Conservation (phyloP, 2,113 vertebrate genomes). For the Cyanistes caeruleus region DNA sequence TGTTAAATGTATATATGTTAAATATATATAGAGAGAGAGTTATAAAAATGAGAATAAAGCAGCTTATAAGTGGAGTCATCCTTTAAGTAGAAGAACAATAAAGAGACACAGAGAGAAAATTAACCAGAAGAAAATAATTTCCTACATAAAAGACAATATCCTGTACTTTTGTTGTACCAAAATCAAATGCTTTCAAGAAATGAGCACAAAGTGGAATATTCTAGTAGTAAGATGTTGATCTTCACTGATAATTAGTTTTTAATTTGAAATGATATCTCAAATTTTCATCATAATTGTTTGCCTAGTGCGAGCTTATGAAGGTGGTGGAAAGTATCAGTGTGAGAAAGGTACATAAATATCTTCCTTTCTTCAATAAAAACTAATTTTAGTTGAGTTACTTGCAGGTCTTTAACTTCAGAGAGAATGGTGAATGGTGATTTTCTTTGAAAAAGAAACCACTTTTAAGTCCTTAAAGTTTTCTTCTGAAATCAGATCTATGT, state of each 20-base stretch:
- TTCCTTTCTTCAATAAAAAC: not conserved
- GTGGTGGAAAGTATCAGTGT: not conserved
- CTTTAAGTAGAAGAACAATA: not conserved
- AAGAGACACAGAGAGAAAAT: not conserved
- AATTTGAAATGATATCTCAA: constrained; percentile 25
- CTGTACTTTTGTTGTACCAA: not conserved
- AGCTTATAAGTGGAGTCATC: not conserved
- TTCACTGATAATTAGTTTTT: constrained; percentile 26
- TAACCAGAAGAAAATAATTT: not conserved
- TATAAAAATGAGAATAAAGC: not conserved
- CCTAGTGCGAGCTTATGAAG: not conserved
- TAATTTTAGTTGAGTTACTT: not conserved
- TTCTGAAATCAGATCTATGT: not conserved
- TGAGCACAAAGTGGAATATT: not conserved
- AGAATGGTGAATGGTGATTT: not conserved
- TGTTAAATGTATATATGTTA: not conserved
- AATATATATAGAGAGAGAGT: not conserved
- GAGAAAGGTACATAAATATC: not conserved
- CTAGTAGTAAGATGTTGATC: not conserved
- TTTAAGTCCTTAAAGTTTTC: not conserved
- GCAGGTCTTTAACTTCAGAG: constrained; percentile 3
- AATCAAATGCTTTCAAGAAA: not conserved
- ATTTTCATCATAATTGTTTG: constrained; percentile 1
- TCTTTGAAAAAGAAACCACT: constrained; percentile 3
- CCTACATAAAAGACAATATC: not conserved